These are phyloP conservation scores for Anguilla rostrata DNA, from an alignment of 2,113 vertebrate species.

Conservation along the genomic window DNA sequence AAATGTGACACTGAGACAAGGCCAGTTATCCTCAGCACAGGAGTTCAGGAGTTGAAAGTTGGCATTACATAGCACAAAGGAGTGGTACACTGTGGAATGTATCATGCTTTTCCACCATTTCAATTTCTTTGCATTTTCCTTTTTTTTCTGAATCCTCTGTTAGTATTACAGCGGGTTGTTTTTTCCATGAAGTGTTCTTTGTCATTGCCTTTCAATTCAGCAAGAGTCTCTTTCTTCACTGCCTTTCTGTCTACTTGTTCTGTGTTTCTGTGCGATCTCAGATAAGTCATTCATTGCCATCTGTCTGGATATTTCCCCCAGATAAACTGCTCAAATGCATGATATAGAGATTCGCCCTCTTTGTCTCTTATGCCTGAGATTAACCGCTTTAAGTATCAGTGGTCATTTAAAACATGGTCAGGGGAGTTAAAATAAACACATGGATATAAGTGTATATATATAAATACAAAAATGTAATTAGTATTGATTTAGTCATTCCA, in stretches of 20 bases:
- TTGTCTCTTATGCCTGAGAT: neutral
- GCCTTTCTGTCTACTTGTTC: neutral
- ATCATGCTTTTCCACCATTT: conserved; percentile 5
- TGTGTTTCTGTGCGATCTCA: neutral
- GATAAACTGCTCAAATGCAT: neutral
- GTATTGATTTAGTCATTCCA: neutral
- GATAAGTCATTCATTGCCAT: neutral
- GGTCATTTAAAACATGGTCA: neutral
- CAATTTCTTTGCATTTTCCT: neutral
- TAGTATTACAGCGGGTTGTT: neutral
- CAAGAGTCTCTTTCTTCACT: neutral
- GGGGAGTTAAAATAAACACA: neutral
- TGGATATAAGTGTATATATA: neutral
- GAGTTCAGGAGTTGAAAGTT: neutral
- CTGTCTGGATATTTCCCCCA: neutral
- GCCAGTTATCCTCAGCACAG: neutral
- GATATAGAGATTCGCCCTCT: neutral
- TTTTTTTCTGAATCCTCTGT: neutral
- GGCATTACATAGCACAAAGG: neutral
- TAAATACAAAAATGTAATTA: neutral
- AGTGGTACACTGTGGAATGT: conserved; percentile 1
- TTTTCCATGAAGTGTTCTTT: neutral
- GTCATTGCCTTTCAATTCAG: neutral
- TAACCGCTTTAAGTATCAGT: too few relatives aligned
- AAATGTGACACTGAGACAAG: neutral